These are phyloP conservation scores for Nymphalis urticae DNA, from an alignment of 2,888 invertebrate species.

Conservation along the genomic window DNA sequence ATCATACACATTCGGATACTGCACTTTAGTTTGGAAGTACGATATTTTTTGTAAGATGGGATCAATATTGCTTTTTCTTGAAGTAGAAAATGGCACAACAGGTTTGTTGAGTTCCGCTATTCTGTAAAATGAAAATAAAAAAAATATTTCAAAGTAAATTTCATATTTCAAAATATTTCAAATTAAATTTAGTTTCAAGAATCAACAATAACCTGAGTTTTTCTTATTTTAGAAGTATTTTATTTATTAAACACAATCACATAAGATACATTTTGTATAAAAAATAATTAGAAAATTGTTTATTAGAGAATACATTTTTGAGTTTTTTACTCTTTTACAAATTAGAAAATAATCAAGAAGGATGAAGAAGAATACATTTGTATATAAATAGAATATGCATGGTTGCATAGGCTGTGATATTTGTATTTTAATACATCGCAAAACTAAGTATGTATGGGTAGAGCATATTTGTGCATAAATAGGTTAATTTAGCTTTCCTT, in stretches of 20 bases:
- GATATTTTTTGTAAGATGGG: slow-evolving; percentile 68
- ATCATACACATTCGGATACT: slow-evolving; percentile 94
- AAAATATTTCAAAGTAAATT: no score
- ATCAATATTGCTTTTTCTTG: slow-evolving; percentile 62
- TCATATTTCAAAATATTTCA: no score
- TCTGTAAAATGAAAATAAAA: slow-evolving; percentile 49
- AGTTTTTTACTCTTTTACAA: no score
- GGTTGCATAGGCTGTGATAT: no score
- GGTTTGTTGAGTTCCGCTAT: slow-evolving; percentile 73
- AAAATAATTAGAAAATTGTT: neutral
- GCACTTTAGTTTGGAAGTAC: slow-evolving; percentile 76
- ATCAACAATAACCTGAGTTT: neutral
- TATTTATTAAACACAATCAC: no score
- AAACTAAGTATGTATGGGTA: no score
- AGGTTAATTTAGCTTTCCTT: neutral
- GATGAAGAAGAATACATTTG: no score
- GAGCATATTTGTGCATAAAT: no score
- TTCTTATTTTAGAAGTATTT: neutral
- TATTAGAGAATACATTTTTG: neutral
- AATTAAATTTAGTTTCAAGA: no score
- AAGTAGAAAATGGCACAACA: slow-evolving; percentile 72
- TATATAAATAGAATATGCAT: neutral
- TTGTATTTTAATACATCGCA: no score
- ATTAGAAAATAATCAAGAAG: no score
- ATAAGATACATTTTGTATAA: neutral